Conservation (phyloP, 1,140 invertebrate genomes). For the Drosophila orena region DNA sequence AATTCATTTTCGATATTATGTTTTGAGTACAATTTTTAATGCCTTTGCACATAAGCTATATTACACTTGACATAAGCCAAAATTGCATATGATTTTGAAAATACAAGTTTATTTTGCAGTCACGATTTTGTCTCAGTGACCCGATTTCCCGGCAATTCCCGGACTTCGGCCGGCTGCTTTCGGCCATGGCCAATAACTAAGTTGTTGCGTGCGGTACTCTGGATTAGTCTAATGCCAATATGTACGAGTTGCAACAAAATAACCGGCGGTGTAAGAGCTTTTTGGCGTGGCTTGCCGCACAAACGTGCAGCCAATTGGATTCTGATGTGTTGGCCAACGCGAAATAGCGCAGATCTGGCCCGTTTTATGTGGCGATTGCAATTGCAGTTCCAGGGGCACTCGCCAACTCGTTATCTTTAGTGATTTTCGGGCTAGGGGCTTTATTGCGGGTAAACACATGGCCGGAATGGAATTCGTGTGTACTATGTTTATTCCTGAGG, state of each 20-base stretch:
- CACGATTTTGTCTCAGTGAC: not conserved
- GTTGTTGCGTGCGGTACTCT: constrained; percentile 60
- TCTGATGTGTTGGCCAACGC: constrained; percentile 57
- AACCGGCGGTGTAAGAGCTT: constrained; percentile 52
- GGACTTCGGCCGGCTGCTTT: constrained; percentile 19
- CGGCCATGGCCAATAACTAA: constrained; percentile 60
- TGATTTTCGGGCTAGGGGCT: constrained; percentile 25
- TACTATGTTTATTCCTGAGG: not conserved
- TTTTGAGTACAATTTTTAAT: not conserved
- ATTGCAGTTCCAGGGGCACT: constrained; percentile 25
- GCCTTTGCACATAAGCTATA: too few species aligned
- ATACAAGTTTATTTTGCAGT: too few species aligned
- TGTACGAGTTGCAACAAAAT: constrained; percentile 60
- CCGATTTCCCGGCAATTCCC: not conserved
- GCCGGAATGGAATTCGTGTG: constrained; percentile 4
- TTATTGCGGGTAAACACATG: constrained; percentile 33
- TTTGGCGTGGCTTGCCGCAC: constrained; percentile 47
- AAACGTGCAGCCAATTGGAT: constrained; percentile 67
- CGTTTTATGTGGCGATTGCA: constrained; percentile 33
- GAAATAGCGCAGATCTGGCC: constrained; percentile 41
- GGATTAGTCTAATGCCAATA: constrained; percentile 79
- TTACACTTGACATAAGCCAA: too few species aligned
- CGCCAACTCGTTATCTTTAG: constrained; percentile 38
- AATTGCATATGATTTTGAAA: too few species aligned
- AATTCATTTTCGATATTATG: not conserved